phyloP scores from a whole-genome alignment of 2,113 vertebrate species.

The Paedocypris sp. region DNA sequence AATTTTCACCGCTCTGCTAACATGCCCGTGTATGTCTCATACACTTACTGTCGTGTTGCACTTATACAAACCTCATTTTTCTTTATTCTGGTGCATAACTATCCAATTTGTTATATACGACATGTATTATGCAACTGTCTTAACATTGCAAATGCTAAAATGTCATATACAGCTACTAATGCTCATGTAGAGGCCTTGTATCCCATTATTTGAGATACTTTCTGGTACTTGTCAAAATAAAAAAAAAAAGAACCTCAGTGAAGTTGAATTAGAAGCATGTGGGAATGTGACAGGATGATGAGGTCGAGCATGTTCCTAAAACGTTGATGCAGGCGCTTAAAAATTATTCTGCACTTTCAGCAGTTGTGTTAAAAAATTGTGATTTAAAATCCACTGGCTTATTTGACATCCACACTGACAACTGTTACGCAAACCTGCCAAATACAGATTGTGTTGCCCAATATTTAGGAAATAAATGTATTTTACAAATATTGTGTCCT shows the following conservation, averaged over 20 bases:
- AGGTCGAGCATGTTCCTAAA: neutral
- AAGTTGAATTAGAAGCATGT: constrained; percentile 38
- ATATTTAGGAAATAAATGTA: constrained; percentile 70
- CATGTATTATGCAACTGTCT: constrained; percentile 43
- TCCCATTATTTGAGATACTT: constrained; percentile 55
- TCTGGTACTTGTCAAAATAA: constrained; percentile 49
- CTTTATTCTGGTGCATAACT: constrained; percentile 6
- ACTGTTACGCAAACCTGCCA: constrained; percentile 38
- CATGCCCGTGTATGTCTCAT: neutral
- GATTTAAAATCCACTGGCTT: too few species aligned
- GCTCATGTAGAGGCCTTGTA: constrained; percentile 51
- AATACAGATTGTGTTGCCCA: constrained; percentile 48
- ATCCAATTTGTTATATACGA: constrained; percentile 36
- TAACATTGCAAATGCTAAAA: constrained; percentile 45
- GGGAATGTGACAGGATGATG: neutral
- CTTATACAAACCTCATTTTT: neutral
- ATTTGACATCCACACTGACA: constrained; percentile 1
- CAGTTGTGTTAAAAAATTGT: neutral
- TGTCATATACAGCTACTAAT: constrained; percentile 58
- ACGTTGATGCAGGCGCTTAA: too few species aligned
- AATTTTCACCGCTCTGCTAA: neutral
- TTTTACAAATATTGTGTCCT: constrained; percentile 58
- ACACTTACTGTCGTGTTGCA: neutral
- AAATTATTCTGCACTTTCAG: too few species aligned
- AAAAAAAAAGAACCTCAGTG: constrained; percentile 33